Percentiles rank a stretch among this genome's conserved stretches.
These are phyloP conservation scores for Protonemura montana DNA, from an alignment of 2,888 invertebrate species.

Conservation along the genomic window DNA sequence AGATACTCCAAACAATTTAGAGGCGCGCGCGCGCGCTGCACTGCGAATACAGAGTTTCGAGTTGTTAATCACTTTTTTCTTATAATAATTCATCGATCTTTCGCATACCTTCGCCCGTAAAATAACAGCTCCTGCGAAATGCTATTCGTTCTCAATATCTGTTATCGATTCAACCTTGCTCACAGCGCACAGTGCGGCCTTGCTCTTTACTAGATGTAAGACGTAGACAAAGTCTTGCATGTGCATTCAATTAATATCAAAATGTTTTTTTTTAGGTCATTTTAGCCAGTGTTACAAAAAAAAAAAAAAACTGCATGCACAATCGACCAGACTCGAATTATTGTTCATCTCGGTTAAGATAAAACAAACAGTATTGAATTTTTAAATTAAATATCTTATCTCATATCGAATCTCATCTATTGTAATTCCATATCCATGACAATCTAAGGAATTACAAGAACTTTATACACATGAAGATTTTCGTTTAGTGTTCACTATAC, in stretches of 20 bases:
- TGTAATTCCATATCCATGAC: not conserved
- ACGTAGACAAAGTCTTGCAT: not conserved
- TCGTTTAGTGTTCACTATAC: not conserved
- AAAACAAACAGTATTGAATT: not conserved
- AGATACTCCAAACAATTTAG: constrained; percentile 8
- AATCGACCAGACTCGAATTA: not conserved
- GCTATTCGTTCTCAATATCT: constrained; percentile 9
- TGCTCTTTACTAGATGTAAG: not conserved
- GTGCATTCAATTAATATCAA: not conserved
- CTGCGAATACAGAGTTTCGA: constrained; percentile 23
- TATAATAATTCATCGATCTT: constrained; percentile 26
- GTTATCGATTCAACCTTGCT: not conserved
- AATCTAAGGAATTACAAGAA: constrained; percentile 27
- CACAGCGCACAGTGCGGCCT: not conserved
- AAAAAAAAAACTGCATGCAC: not conserved
- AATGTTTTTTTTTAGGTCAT: not conserved
- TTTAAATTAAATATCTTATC: constrained; percentile 15
- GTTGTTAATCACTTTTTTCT: constrained; percentile 46
- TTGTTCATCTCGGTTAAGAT: constrained; percentile 3
- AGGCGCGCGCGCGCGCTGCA: too few species aligned
- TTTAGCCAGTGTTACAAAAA: not conserved
- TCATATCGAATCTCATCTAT: not conserved
- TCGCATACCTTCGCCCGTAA: constrained; percentile 14
- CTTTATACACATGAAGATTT: constrained; percentile 21
- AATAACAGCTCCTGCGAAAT: constrained; percentile 10